Conservation (phyloP, 2,113 vertebrate species). For the Chaetorhynchus papuensis region DNA sequence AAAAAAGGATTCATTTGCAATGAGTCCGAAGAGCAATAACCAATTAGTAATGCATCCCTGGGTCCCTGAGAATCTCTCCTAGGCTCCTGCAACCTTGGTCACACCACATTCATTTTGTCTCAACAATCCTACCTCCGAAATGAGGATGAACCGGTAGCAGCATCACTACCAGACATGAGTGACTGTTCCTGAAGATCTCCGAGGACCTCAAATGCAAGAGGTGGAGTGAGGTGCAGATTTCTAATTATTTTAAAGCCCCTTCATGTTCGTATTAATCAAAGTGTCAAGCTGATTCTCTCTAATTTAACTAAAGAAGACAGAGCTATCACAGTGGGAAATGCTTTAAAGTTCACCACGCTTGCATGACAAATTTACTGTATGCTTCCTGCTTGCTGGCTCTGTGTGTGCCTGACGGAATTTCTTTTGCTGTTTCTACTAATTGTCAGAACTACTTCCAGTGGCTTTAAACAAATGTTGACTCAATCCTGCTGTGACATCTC, state of each 20-base stretch:
- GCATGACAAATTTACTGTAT: neutral
- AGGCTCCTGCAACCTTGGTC: neutral
- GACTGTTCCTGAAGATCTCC: neutral
- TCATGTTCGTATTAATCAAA: slow-evolving; percentile 3
- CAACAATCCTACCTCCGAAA: accelerated
- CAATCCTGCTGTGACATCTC: slow-evolving; percentile 38
- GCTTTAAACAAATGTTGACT: slow-evolving; percentile 52
- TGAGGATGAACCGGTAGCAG: neutral
- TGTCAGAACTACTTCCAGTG: slow-evolving; percentile 23
- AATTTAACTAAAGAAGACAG: slow-evolving; percentile 9
- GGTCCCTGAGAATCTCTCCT: neutral
- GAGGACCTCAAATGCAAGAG: neutral
- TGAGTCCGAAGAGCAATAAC: neutral
- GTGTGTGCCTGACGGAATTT: neutral
- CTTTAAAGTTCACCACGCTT: slow-evolving; percentile 40
- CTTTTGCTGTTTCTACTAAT: slow-evolving; percentile 40
- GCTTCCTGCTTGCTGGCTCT: neutral
- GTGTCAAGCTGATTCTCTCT: neutral
- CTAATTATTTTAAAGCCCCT: slow-evolving; percentile 28
- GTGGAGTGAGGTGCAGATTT: neutral
- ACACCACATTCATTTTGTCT: neutral
- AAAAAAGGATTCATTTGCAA: neutral
- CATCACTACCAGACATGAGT: neutral
- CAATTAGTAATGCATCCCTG: neutral
- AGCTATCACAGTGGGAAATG: slow-evolving; percentile 1